These are phyloP conservation scores for Disparrhopalites patrizii DNA, from an alignment of 2,888 invertebrate species.

Conservation along the genomic window DNA sequence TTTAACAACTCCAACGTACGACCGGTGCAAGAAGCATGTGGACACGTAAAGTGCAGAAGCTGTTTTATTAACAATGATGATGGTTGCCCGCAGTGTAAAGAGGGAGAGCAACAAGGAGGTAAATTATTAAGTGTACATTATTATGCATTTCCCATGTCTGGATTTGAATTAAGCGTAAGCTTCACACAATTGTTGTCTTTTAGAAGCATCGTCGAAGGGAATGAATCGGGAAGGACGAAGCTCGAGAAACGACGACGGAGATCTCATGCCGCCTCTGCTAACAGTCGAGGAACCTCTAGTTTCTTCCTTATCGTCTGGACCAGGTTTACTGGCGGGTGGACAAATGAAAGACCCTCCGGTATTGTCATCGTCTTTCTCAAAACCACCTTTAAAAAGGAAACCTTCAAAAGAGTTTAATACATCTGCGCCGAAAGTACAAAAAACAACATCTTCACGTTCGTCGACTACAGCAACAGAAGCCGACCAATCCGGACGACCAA, in stretches of 20 bases:
- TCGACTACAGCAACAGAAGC: not conserved
- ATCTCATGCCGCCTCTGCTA: conserved; percentile 23
- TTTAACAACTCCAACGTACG: conserved; percentile 34
- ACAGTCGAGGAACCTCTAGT: conserved; percentile 19
- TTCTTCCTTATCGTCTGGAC: not conserved
- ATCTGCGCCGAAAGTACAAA: conserved; percentile 16
- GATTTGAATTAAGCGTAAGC: no score
- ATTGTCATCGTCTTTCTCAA: conserved; percentile 2
- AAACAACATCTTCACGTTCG: not conserved
- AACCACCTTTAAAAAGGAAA: conserved; percentile 13
- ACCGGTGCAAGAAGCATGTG: conserved; percentile 43
- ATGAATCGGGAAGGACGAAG: not conserved
- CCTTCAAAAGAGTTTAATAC: not conserved
- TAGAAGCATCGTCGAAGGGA: not conserved
- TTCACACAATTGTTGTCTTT: not conserved
- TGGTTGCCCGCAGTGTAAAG: conserved; percentile 41
- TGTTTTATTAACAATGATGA: conserved; percentile 43
- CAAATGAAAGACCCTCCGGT: conserved; percentile 16
- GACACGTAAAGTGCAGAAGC: conserved; percentile 42
- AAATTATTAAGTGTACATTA: no score
- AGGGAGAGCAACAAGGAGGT: no score
- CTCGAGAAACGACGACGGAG: conserved; percentile 1
- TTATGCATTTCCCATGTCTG: no score
- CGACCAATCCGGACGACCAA: not conserved
- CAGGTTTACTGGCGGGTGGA: not conserved